Percentiles rank a stretch among this genome's conserved stretches.
phyloP scores from a whole-genome alignment of 2,113 vertebrate genomes.

The Vulpes lagopus region DNA sequence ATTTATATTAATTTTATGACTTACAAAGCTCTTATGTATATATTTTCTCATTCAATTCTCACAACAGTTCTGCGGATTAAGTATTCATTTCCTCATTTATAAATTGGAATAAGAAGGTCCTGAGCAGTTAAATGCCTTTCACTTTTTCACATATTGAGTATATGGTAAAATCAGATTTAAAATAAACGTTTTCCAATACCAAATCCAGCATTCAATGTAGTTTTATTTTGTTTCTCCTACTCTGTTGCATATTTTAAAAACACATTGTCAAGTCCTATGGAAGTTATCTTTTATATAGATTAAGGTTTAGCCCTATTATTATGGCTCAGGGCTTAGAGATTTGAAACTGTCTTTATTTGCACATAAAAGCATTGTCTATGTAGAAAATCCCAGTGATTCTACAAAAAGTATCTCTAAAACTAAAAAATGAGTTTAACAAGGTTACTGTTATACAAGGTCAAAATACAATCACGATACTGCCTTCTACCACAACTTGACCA shows the following conservation, averaged over 20 bases:
- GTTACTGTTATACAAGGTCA: not conserved
- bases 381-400: not conserved
- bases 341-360: not conserved
- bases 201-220: not conserved
- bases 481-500: not conserved
- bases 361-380: not conserved
- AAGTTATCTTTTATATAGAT: not conserved
- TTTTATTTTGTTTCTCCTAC: not conserved
- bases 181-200: not conserved
- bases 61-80: not conserved
- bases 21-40: not conserved
- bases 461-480: not conserved
- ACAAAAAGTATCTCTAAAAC: not conserved
- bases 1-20: not conserved
- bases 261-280: not conserved
- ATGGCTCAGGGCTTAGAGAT: not conserved
- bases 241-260: not conserved
- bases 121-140: not conserved
- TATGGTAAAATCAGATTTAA: slow-evolving; percentile 10
- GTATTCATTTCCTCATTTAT: not conserved
- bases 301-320: not conserved
- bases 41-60: not conserved
- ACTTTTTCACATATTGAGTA: not conserved
- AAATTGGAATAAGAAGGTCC: not conserved
- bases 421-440: not conserved